phyloP scores from a whole-genome alignment of 1,140 invertebrate species.

The Drosophila quadrilineata region DNA sequence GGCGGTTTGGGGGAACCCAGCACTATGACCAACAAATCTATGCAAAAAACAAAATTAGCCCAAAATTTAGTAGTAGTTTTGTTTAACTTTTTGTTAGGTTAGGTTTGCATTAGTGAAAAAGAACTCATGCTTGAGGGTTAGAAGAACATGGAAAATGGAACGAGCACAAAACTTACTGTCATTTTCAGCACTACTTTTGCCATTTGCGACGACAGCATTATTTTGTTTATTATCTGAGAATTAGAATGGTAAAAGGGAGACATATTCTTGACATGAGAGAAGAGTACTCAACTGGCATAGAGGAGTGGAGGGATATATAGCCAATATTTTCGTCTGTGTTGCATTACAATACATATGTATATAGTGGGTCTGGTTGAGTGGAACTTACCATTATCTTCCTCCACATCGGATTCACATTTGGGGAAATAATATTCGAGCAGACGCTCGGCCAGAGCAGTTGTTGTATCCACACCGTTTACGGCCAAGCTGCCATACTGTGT shows the following conservation, averaged over 20 bases:
- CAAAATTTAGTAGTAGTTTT: neutral
- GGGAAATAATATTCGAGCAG: slow-evolving; percentile 87
- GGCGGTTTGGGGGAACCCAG: neutral
- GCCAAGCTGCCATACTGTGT: slow-evolving; percentile 86
- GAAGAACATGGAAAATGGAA: slow-evolving; percentile 6
- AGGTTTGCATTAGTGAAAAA: neutral
- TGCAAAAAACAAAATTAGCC: too few relatives aligned
- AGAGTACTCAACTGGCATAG: neutral
- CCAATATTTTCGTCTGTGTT: too few relatives aligned
- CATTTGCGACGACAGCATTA: slow-evolving; percentile 77
- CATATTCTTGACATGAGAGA: neutral
- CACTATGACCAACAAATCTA: neutral
- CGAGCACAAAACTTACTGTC: slow-evolving; percentile 69
- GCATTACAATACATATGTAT: too few relatives aligned
- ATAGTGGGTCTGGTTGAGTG: neutral
- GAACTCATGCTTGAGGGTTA: neutral
- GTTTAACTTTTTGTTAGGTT: neutral
- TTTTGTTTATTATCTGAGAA: slow-evolving; percentile 81
- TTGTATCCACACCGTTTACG: slow-evolving; percentile 84
- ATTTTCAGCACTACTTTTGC: slow-evolving; percentile 74
- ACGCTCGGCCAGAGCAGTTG: slow-evolving; percentile 84
- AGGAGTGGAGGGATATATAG: neutral
- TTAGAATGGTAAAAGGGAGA: slow-evolving; percentile 40
- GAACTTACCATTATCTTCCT: slow-evolving; percentile 82
- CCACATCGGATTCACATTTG: slow-evolving; percentile 82